Percentiles rank a stretch among this genome's conserved stretches.
Evolutionary conservation across 2,113 vertebrate genomes (phyloP).

Genomic region (Alaudala cheleensis): DNA sequence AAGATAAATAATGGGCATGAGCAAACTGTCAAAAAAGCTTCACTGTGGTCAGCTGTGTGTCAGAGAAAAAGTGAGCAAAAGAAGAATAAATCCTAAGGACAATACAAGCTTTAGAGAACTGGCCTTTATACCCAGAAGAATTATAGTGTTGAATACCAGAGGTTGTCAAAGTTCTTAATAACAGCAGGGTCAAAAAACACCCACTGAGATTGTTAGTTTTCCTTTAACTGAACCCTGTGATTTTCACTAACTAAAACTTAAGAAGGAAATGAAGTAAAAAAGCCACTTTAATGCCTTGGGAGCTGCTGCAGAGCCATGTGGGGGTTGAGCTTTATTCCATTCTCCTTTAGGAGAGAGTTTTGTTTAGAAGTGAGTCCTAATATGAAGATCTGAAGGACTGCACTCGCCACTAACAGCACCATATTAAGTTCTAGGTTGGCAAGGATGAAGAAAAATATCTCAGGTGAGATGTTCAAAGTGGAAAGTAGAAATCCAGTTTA

Average conservation of each 20-base stretch:
- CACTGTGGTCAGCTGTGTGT: not conserved
- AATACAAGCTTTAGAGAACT: not conserved
- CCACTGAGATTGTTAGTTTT: not conserved
- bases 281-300: not conserved
- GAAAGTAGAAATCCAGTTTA: not conserved
- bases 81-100: not conserved
- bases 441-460: not conserved
- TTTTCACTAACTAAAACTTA: not conserved
- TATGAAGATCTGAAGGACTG: not conserved
- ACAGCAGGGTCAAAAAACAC: not conserved
- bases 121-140: not conserved
- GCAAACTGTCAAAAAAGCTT: not conserved
- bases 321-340: not conserved
- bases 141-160: not conserved
- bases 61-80: not conserved
- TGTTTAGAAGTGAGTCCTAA: not conserved
- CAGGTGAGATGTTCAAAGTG: not conserved
- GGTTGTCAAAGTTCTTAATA: not conserved
- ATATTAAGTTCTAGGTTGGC: not conserved
- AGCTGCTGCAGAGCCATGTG: not conserved
- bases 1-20: not conserved
- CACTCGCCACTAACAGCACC: not conserved
- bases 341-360: not conserved
- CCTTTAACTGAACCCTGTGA: not conserved
- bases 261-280: not conserved